These are phyloP conservation scores for Carassius gibelio DNA, from an alignment of 2,113 vertebrate genomes.

Conservation along the genomic window DNA sequence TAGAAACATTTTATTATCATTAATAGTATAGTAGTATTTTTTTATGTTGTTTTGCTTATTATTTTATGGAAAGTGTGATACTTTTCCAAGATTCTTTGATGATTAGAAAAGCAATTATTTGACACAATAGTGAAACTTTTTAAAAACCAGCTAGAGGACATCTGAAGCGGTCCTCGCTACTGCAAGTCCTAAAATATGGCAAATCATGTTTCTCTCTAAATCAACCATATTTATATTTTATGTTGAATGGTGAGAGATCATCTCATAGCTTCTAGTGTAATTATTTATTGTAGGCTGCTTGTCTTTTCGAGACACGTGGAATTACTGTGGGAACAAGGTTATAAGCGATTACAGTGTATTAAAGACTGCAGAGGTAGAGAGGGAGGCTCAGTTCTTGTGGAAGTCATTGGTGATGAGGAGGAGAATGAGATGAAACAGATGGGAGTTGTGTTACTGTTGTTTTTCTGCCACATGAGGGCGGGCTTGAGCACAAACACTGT, in stretches of 20 bases:
- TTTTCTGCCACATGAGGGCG: background rate
- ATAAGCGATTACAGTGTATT: background rate
- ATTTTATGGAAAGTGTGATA: too few species aligned
- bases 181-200: background rate
- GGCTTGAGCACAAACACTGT: background rate
- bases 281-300: background rate
- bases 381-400: background rate
- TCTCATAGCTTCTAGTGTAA: background rate
- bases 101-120: too few species aligned
- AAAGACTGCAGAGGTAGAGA: background rate
- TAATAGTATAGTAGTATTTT: too few species aligned
- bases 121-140: background rate
- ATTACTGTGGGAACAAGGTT: background rate
- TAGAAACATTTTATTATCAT: too few species aligned
- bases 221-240: background rate
- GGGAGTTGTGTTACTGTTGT: background rate
- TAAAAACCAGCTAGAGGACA: background rate
- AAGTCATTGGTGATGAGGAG: background rate
- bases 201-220: background rate
- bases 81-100: too few species aligned
- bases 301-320: background rate
- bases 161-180: background rate
- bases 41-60: too few species aligned
- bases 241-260: background rate
- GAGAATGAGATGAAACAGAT: background rate